A percentile compares a stretch with the other conserved stretches of the same genome.
phyloP scores from a whole-genome alignment of 2,888 invertebrate species.

The Agrilus cyanescens region DNA sequence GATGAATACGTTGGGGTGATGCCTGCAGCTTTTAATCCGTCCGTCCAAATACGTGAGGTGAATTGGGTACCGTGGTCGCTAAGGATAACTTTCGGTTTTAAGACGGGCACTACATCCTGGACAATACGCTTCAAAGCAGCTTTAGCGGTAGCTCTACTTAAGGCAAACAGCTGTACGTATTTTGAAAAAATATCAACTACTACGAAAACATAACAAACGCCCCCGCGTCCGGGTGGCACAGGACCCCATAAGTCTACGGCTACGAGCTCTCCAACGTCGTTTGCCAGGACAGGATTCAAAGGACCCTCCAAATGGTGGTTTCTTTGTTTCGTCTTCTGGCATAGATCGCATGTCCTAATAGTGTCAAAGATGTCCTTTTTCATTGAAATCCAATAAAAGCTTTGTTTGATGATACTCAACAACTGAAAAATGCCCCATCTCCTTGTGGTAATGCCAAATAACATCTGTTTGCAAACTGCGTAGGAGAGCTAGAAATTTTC shows the following conservation, averaged over 20 bases:
- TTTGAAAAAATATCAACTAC: slow-evolving; percentile 18
- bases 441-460: too few relatives aligned
- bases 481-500: too few relatives aligned
- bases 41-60: too few relatives aligned
- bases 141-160: slow-evolving; percentile 14
- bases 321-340: slow-evolving; percentile 7
- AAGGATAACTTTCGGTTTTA: not conserved
- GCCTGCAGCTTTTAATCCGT: too few relatives aligned
- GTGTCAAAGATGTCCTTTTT: too few relatives aligned
- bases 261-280: slow-evolving; percentile 12
- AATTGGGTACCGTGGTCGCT: not conserved
- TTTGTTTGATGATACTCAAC: too few relatives aligned
- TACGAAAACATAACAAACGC: slow-evolving; percentile 16
- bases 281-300: slow-evolving; percentile 6
- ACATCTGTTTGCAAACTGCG: too few relatives aligned
- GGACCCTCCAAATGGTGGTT: not conserved
- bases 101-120: not conserved
- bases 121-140: too few relatives aligned
- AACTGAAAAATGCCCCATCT: too few relatives aligned
- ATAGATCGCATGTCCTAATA: too few relatives aligned
- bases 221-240: slow-evolving; percentile 11
- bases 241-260: slow-evolving; percentile 15
- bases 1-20: too few relatives aligned
- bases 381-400: too few relatives aligned
- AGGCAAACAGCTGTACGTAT: slow-evolving; percentile 16